Evolutionary conservation across 2,113 vertebrate species (phyloP).

Genomic region (Empidonax alnorum): DNA sequence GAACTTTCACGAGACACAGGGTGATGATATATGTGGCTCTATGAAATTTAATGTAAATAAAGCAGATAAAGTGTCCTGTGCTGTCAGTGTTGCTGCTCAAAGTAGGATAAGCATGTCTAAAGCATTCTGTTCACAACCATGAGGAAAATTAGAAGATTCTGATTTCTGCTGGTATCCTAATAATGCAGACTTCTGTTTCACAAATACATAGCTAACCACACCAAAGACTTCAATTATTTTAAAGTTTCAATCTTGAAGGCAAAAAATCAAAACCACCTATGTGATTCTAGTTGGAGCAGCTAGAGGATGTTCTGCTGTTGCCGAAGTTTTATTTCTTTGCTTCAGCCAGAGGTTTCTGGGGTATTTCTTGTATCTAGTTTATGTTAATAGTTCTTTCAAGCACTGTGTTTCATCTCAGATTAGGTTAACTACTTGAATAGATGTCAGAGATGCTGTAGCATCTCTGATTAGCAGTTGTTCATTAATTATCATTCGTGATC

Average conservation of each 20-base stretch:
- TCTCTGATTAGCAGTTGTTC: no score
- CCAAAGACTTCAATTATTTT: background rate
- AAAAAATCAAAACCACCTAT: background rate
- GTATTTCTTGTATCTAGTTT: background rate
- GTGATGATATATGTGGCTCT: background rate
- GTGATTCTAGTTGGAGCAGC: background rate
- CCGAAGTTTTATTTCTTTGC: background rate
- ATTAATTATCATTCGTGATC: accelerated
- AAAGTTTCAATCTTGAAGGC: background rate
- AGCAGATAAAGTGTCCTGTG: background rate
- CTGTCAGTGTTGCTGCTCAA: background rate
- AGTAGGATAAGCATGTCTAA: background rate
- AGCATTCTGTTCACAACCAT: background rate
- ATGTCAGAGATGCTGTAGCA: background rate
- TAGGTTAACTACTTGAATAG: background rate
- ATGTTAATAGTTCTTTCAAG: background rate
- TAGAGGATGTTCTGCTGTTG: background rate
- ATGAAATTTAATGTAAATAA: background rate
- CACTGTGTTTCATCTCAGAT: background rate
- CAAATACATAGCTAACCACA: background rate
- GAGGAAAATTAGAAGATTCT: background rate
- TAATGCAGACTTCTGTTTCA: background rate
- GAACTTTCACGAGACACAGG: background rate
- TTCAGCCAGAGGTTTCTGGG: background rate
- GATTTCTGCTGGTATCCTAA: background rate